These are phyloP conservation scores for Helleia helle DNA, from an alignment of 2,888 invertebrate genomes.

Conservation along the genomic window DNA sequence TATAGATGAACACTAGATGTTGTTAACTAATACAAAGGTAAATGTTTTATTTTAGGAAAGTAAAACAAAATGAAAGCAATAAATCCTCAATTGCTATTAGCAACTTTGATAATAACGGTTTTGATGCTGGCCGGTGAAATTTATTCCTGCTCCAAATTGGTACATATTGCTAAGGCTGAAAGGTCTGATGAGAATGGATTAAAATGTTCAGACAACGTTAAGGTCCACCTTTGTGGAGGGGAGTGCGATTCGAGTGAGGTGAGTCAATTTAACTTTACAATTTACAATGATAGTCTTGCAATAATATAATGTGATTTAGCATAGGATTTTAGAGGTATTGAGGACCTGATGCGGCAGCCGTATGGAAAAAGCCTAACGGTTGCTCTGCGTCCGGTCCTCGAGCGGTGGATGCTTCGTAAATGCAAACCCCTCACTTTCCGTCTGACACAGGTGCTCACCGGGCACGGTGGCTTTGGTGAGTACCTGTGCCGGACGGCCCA, in stretches of 20 bases:
- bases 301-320: too few species aligned
- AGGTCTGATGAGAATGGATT: conserved; percentile 77
- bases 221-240: conserved; percentile 86
- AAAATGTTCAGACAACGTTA: conserved; percentile 83
- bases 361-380: too few species aligned
- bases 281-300: conserved; percentile 35
- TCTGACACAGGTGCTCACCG: too few species aligned
- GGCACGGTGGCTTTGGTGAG: too few species aligned
- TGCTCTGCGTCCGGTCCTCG: too few species aligned
- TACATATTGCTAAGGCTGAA: conserved; percentile 79
- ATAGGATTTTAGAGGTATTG: too few species aligned
- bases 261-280: conserved; percentile 13
- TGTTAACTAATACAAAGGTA: too few species aligned
- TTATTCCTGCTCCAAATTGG: conserved; percentile 73
- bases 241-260: conserved; percentile 88
- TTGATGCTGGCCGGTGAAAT: conserved; percentile 13
- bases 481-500: too few species aligned
- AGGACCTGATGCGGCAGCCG: too few species aligned
- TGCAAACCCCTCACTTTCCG: too few species aligned
- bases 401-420: too few species aligned
- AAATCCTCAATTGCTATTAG: not conserved
- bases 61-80: not conserved
- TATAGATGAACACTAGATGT: too few species aligned
- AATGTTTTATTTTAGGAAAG: not conserved
- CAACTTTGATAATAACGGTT: not conserved